Percentiles rank a stretch among this genome's conserved stretches.
phyloP scores from a whole-genome alignment of 2,797 vertebrate species.

The Acrocephalus scirpaceus region DNA sequence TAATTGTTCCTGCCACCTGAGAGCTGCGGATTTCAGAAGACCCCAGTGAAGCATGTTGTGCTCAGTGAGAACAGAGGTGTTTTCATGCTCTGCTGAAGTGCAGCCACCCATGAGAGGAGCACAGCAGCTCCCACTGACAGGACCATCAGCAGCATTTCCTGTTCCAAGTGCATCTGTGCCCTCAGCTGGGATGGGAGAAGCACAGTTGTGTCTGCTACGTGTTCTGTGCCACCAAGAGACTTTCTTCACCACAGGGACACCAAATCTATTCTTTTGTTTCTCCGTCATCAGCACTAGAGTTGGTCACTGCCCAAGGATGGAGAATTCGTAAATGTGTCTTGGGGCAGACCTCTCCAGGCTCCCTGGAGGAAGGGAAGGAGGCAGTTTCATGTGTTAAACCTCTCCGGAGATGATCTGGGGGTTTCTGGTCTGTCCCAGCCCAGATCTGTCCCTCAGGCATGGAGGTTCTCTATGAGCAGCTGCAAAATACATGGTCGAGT shows the following conservation, averaged over 20 bases:
- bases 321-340: neutral
- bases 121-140: neutral
- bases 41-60: neutral
- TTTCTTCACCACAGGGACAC: neutral
- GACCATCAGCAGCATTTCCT: neutral
- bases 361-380: neutral
- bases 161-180: rapidly evolving
- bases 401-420: neutral
- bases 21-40: neutral
- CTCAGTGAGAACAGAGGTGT: neutral
- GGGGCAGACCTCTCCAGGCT: neutral
- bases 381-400: neutral
- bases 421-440: neutral
- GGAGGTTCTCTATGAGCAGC: neutral
- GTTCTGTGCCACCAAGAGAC: neutral
- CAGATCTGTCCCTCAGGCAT: rapidly evolving
- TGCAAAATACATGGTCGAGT: neutral
- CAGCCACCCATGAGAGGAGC: neutral
- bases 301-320: neutral
- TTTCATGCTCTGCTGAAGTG: neutral
- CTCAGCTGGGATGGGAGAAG: neutral
- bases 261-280: neutral
- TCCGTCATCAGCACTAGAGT: neutral
- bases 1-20: neutral
- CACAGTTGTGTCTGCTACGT: neutral